These are phyloP conservation scores for Nymphalis io DNA, from an alignment of 1,140 invertebrate species.

Conservation along the genomic window DNA sequence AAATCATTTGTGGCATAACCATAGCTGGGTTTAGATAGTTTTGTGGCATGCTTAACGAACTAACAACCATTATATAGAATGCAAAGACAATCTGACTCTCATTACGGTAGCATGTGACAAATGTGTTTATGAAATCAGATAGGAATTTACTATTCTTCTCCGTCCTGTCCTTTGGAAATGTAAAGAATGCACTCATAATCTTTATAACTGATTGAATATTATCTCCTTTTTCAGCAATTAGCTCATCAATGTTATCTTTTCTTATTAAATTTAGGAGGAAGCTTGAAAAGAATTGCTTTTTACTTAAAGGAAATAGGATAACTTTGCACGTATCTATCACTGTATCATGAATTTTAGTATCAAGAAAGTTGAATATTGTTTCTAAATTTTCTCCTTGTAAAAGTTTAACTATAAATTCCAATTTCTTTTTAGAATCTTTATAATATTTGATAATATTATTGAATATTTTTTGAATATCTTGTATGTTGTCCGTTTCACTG, in stretches of 20 bases:
- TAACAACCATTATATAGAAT: conserved; percentile 63
- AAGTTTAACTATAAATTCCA: conserved; percentile 65
- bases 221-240: conserved; percentile 65
- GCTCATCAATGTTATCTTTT: conserved; percentile 63
- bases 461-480: conserved; percentile 49
- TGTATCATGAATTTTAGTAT: conserved; percentile 45
- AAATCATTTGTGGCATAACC: conserved; percentile 54
- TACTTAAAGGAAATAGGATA: conserved; percentile 63
- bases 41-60: conserved; percentile 59
- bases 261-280: conserved; percentile 67
- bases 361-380: conserved; percentile 60
- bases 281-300: conserved; percentile 58
- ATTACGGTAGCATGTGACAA: conserved; percentile 58
- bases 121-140: conserved; percentile 59
- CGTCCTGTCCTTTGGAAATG: conserved; percentile 56
- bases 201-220: conserved; percentile 70
- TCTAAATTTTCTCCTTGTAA: conserved; percentile 63
- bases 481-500: conserved; percentile 36
- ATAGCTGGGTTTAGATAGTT: conserved; percentile 61
- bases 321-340: conserved; percentile 59
- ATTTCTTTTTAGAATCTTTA: conserved; percentile 67
- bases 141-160: conserved; percentile 56
- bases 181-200: conserved; percentile 65
- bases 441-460: conserved; percentile 60
- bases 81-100: conserved; percentile 69